Percentiles rank a stretch among this genome's conserved stretches.
Evolutionary conservation across 2,888 invertebrate species (phyloP).

Genomic region (Minunthozetes semirufus): DNA sequence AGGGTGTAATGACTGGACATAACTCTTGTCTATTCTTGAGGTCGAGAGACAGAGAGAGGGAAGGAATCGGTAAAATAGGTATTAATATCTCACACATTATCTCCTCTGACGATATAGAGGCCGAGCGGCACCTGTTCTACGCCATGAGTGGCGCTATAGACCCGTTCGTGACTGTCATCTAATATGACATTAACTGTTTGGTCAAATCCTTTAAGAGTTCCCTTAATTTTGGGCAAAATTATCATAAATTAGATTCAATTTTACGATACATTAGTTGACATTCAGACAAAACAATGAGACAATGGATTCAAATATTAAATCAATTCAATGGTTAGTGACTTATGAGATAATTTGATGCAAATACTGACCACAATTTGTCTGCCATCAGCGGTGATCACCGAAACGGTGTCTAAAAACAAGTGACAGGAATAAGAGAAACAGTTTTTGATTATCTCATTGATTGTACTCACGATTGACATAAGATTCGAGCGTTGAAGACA

Average conservation of each 20-base stretch:
- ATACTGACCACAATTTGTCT: conserved; percentile 74
- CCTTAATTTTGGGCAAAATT: conserved; percentile 53
- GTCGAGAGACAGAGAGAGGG: too few relatives aligned
- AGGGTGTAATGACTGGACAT: too few relatives aligned
- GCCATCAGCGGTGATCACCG: conserved; percentile 92
- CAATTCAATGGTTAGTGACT: background rate
- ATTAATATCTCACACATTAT: conserved; percentile 73
- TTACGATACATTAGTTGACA: too few relatives aligned
- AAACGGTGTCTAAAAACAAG: conserved; percentile 54
- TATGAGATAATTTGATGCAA: background rate
- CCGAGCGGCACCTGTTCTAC: conserved; percentile 94
- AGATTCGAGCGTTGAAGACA: conserved; percentile 40
- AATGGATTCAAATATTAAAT: conserved; percentile 12
- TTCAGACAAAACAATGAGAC: background rate
- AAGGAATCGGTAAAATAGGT: background rate
- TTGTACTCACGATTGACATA: conserved; percentile 39
- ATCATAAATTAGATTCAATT: background rate
- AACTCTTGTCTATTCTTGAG: too few relatives aligned
- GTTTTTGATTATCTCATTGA: background rate
- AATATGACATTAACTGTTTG: conserved; percentile 98
- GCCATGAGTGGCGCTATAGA: conserved; percentile 86
- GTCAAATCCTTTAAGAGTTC: conserved; percentile 95
- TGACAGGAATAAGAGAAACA: conserved; percentile 7
- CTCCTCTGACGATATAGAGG: conserved; percentile 93
- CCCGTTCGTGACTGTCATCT: conserved; percentile 95